These are phyloP conservation scores for Atta colombica DNA, from an alignment of 1,140 invertebrate genomes.

Conservation along the genomic window DNA sequence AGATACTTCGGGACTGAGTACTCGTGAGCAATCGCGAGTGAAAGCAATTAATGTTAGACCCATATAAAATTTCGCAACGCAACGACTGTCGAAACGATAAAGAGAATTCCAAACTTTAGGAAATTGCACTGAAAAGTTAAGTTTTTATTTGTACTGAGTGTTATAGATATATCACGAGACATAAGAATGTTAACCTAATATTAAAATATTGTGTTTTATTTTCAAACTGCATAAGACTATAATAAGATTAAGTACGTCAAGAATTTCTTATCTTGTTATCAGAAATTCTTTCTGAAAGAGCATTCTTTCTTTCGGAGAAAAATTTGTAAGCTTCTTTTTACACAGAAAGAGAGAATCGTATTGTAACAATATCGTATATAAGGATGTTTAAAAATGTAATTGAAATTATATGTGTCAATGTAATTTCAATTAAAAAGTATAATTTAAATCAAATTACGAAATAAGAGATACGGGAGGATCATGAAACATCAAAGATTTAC, in stretches of 20 bases:
- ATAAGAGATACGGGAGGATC: neutral
- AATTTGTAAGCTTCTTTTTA: neutral
- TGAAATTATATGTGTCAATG: neutral
- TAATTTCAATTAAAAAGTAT: neutral
- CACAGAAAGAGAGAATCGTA: neutral
- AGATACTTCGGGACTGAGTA: conserved; percentile 5
- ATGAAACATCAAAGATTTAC: neutral
- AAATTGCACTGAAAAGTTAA: neutral
- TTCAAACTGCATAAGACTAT: no score
- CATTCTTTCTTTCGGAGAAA: neutral
- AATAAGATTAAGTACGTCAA: no score
- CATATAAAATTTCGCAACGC: conserved; percentile 2
- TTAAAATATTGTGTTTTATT: no score
- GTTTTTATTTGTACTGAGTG: neutral
- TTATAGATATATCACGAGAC: neutral
- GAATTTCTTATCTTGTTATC: no score
- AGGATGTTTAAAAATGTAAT: neutral
- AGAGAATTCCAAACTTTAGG: neutral
- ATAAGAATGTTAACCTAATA: no score
- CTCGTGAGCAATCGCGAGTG: conserved; percentile 19
- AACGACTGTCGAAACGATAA: neutral
- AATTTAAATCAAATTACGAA: neutral
- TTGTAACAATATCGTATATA: neutral
- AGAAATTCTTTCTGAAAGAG: no score
- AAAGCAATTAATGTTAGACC: conserved; percentile 35